Base-by-base conservation (phyloP, 2,888 invertebrate genomes). In the Cyclophora albipunctata region DNA sequence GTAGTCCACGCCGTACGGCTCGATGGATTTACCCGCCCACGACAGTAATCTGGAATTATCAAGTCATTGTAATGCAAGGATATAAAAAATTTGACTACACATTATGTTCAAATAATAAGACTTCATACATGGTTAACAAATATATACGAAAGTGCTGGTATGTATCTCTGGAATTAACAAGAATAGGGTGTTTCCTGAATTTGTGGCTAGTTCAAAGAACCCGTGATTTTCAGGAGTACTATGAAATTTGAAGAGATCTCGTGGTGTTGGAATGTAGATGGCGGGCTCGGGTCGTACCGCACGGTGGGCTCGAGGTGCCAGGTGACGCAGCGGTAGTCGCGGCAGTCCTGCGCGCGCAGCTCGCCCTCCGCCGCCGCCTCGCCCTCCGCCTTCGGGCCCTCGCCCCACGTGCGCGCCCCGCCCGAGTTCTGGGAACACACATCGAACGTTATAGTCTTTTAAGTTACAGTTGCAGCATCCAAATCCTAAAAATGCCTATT, bases 1-100 rank as follows among this genome's bases (percentile, higher is more conserved):
- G 82, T 98, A 98, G 89, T 99, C 99, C 55, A 99, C 97, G 48
- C 98, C 98, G 73, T 98, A 98, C 0, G 99, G 98, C 81, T 99
- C 98, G 69, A 99, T 98, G 67, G 97, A 96, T 81, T 97, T 97
- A 46, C 98, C 98, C 49, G 95, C 96, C 96, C 96, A 97, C 6
- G 95, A 95, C 3, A 95, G 81, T 50, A 95, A 76, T 60, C 93
- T 93, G 58, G 20, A 20, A 20, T 20, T 20, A 20, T 20, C 20
- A 20, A 0, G 2, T 3, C 5, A 42, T 42, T 20, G 20, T 20
- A 20, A 20, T 20, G 20, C 20, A 20, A 20, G 42, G 7, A 42
- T 5, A n/a, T 42, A 5, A 6, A 20, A 7, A 42, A 20, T 2
- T 20, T 7, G 4, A 7, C 1, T 33, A 3, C 6, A 45, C 3